Evolutionary conservation across 2,113 vertebrate species (phyloP).

Genomic region (Saccopteryx leptura): DNA sequence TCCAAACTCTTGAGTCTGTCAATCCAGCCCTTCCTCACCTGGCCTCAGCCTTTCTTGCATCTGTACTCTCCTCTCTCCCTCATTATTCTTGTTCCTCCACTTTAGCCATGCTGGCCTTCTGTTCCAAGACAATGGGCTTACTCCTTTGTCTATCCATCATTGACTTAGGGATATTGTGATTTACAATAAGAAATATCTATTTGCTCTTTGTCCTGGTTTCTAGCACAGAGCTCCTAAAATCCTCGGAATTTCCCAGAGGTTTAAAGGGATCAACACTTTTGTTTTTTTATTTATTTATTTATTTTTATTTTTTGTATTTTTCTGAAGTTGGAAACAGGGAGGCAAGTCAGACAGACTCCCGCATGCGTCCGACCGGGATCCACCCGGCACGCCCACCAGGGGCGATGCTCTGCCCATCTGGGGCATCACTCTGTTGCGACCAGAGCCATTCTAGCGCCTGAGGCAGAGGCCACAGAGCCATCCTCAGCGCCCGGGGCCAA

Average conservation of each 20-base stretch:
- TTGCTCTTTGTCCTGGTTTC: background rate
- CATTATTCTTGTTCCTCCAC: background rate
- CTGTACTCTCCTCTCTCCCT: background rate
- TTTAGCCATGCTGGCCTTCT: background rate
- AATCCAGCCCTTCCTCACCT: background rate
- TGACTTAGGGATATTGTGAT: background rate
- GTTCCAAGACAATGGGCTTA: background rate
- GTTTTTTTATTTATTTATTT: no score
- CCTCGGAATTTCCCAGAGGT: background rate
- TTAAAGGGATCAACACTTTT: background rate
- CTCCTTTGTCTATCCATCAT: accelerated
- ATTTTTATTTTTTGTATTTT: no score
- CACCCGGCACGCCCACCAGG: no score
- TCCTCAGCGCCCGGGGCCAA: no score
- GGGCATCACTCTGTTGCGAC: no score
- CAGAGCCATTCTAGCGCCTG: no score
- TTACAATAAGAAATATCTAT: background rate
- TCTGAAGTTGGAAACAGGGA: no score
- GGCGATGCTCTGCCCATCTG: no score
- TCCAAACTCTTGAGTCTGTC: background rate
- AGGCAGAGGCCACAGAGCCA: no score
- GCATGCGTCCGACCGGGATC: no score
- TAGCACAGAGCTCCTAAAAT: background rate
- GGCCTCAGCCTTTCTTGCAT: background rate
- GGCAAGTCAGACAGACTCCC: no score